Evolutionary conservation across 2,888 invertebrate species (phyloP).

Genomic region (Muscina levida): DNA sequence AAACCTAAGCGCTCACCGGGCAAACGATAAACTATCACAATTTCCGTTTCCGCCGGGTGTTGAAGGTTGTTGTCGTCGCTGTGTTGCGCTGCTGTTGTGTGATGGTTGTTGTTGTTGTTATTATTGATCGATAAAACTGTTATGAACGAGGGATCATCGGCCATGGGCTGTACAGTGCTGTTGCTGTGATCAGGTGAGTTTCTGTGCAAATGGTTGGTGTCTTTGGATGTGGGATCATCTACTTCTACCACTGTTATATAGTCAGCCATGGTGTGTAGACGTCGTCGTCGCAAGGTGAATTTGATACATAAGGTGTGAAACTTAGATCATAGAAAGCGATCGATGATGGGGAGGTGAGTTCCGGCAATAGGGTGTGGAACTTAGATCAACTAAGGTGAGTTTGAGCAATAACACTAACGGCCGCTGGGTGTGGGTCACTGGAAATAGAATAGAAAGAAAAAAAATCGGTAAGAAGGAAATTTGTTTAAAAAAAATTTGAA

Average conservation of each 20-base stretch:
- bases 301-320: conserved; percentile 45
- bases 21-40: conserved; percentile 90
- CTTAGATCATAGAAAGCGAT: conserved; percentile 6
- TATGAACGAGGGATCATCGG: conserved; percentile 81
- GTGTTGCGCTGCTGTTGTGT: not conserved
- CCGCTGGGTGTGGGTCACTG: conserved; percentile 43
- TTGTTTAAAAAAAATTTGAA: too few species aligned
- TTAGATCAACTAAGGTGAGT: not conserved
- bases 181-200: conserved; percentile 22
- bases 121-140: conserved; percentile 84
- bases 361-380: too few species aligned
- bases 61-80: conserved; percentile 41
- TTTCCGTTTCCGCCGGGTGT: conserved; percentile 82
- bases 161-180: conserved; percentile 55
- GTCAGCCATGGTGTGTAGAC: conserved; percentile 71
- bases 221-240: conserved; percentile 80
- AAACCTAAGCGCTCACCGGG: conserved; percentile 95
- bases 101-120: conserved; percentile 61
- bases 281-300: conserved; percentile 11
- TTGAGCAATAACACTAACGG: not conserved
- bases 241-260: conserved; percentile 84
- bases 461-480: too few species aligned
- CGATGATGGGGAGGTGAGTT: not conserved
- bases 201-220: conserved; percentile 72
- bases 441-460: conserved; percentile 36